phyloP scores from a whole-genome alignment of 2,888 invertebrate genomes.

The Stenchaetothrips biformis region DNA sequence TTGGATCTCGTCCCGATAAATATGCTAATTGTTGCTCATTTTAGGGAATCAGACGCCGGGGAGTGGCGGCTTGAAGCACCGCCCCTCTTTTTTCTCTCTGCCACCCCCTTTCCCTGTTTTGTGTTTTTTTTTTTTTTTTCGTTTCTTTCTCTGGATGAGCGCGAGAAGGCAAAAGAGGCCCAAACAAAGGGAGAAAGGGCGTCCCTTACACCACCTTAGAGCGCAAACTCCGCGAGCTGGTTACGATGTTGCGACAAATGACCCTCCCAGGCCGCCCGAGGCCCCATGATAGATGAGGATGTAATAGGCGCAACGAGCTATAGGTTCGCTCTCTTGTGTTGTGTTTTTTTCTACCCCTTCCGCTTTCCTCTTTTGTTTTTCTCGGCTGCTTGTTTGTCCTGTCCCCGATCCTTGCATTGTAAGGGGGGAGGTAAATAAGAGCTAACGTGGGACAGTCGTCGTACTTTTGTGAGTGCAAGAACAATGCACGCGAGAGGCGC shows the following conservation, averaged over 20 bases:
- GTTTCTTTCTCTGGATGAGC: neutral
- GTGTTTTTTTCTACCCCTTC: neutral
- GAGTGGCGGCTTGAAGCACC: neutral
- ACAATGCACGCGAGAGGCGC: no score
- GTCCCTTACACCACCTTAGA: no score
- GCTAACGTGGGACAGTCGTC: no score
- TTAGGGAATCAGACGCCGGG: neutral
- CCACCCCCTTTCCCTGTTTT: neutral
- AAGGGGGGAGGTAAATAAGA: no score
- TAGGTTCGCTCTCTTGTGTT: neutral
- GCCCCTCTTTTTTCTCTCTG: neutral
- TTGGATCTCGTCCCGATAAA: neutral
- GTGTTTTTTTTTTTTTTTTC: neutral
- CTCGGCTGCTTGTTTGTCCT: no score
- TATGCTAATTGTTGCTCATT: slow-evolving; percentile 13
- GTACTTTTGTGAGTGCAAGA: no score
- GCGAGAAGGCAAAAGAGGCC: no score
- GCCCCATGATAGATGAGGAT: slow-evolving; percentile 22
- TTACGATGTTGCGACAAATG: slow-evolving; percentile 24
- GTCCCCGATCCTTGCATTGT: no score
- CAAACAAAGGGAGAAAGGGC: no score
- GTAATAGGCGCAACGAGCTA: slow-evolving; percentile 21
- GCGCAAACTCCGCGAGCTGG: neutral
- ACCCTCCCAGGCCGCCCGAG: neutral
- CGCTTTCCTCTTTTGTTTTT: neutral